Evolutionary conservation across 2,113 vertebrate species (phyloP).

Genomic region (Eptesicus fuscus): DNA sequence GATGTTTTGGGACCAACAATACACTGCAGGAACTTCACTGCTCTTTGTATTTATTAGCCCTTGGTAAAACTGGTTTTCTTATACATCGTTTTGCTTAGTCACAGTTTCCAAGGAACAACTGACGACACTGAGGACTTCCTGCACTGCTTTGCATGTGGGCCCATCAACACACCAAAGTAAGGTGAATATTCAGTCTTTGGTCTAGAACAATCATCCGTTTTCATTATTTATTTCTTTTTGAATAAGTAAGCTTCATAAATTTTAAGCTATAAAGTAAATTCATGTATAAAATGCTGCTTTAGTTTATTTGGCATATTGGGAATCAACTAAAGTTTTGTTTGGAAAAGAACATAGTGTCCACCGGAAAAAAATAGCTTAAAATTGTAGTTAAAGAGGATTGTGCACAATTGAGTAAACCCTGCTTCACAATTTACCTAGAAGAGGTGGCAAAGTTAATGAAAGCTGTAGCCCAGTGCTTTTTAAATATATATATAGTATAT

Average conservation of each 20-base stretch:
- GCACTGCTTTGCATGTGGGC: neutral
- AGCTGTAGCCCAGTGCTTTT: neutral
- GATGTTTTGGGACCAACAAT: neutral
- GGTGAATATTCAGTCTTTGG: neutral
- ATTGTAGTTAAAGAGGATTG: neutral
- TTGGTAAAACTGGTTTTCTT: neutral
- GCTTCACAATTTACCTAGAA: neutral
- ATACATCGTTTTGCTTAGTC: neutral
- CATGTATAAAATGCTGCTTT: neutral
- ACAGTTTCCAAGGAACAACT: neutral
- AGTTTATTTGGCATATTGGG: neutral
- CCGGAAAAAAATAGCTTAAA: neutral
- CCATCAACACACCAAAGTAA: neutral
- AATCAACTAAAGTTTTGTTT: neutral
- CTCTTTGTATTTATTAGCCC: neutral
- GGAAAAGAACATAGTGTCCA: neutral
- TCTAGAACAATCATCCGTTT: neutral
- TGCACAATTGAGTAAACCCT: rapidly evolving
- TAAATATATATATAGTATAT: too few relatives aligned
- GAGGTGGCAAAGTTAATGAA: neutral
- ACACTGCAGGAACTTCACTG: neutral
- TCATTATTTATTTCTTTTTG: neutral
- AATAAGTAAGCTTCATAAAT: neutral
- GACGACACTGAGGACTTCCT: too few relatives aligned
- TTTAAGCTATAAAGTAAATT: neutral